phyloP scores from a whole-genome alignment of 2,113 vertebrate genomes.

The Cromileptes altivelis region DNA sequence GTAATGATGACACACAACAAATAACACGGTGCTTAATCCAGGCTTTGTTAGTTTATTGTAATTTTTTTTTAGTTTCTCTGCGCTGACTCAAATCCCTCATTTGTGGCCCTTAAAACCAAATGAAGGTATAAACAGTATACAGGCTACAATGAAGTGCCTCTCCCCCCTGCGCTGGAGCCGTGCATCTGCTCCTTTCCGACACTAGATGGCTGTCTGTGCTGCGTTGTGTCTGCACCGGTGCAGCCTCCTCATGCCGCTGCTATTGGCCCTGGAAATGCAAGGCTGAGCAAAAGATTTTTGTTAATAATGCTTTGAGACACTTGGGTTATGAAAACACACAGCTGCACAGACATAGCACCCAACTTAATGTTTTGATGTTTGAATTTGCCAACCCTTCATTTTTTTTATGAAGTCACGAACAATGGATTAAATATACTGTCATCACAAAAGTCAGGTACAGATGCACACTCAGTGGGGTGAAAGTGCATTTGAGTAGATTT shows the following conservation, averaged over 20 bases:
- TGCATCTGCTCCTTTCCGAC: slow-evolving; percentile 58
- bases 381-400: slow-evolving; percentile 72
- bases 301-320: slow-evolving; percentile 83
- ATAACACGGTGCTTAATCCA: slow-evolving; percentile 28
- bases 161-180: neutral
- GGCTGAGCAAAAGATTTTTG: slow-evolving; percentile 74
- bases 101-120: slow-evolving; percentile 56
- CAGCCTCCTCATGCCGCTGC: slow-evolving; percentile 49
- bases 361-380: slow-evolving; percentile 84
- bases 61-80: slow-evolving; percentile 35
- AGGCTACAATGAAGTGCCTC: slow-evolving; percentile 35
- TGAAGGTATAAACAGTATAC: slow-evolving; percentile 16
- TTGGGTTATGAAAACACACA: slow-evolving; percentile 83
- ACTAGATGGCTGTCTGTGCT: slow-evolving; percentile 81
- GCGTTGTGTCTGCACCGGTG: slow-evolving; percentile 16
- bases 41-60: slow-evolving; percentile 49
- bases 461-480: slow-evolving; percentile 67
- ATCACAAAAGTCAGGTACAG: slow-evolving; percentile 72
- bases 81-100: slow-evolving; percentile 37
- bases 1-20: slow-evolving; percentile 60
- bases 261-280: slow-evolving; percentile 67
- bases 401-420: slow-evolving; percentile 73
- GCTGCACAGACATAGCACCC: slow-evolving; percentile 76
- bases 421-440: slow-evolving; percentile 78
- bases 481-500: slow-evolving; percentile 72